phyloP scores from a whole-genome alignment of 2,888 invertebrate species.

The Timandra comae region DNA sequence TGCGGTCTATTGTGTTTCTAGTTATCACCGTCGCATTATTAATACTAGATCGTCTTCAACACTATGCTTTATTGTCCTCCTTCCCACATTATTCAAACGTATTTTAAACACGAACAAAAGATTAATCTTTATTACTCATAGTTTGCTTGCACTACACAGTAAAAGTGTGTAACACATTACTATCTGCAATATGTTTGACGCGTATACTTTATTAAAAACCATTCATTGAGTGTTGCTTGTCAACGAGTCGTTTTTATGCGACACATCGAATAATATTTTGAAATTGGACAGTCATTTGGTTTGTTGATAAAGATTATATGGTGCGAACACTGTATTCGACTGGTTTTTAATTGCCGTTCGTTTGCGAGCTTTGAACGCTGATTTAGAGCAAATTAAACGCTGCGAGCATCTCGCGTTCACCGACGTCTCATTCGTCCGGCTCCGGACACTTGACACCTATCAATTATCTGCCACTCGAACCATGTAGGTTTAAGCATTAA shows the following conservation, averaged over 20 bases:
- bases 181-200: no score
- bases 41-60: conserved; percentile 29
- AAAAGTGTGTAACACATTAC: no score
- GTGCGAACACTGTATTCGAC: conserved; percentile 40
- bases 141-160: no score
- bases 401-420: conserved; percentile 38
- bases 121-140: conserved; percentile 15
- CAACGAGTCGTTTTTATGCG: conserved; percentile 25
- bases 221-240: conserved; percentile 25
- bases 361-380: conserved; percentile 41
- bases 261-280: conserved; percentile 31
- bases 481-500: conserved; percentile 34
- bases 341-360: conserved; percentile 54
- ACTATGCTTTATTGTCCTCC: conserved; percentile 30
- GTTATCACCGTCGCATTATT: conserved; percentile 39
- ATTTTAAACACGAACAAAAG: conserved; percentile 13
- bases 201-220: conserved; percentile 21
- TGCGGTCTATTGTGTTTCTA: conserved; percentile 43
- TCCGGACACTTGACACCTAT: conserved; percentile 37
- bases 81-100: conserved; percentile 20
- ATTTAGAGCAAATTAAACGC: conserved; percentile 65
- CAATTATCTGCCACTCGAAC: conserved; percentile 48
- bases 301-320: conserved; percentile 54
- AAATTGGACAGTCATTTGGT: conserved; percentile 39
- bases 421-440: conserved; percentile 45